A percentile compares a stretch with the other conserved stretches of the same genome.
Evolutionary conservation across 2,888 invertebrate genomes (phyloP).

Genomic region (Melanargia galathea): DNA sequence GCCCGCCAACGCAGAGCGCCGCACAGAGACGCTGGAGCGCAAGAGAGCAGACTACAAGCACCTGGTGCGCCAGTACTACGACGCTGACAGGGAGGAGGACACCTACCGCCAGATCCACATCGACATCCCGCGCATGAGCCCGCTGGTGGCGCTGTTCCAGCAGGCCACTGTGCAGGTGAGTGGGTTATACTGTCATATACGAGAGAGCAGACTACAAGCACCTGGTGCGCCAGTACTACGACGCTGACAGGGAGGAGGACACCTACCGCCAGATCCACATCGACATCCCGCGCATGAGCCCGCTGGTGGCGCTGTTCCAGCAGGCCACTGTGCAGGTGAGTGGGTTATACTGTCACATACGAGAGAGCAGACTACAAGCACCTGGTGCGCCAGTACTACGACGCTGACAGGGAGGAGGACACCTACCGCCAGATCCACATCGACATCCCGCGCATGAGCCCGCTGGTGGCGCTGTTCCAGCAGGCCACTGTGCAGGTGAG

Average conservation of each 20-base stretch:
- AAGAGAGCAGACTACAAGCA: constrained; percentile 98
- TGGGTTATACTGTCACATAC: too few species aligned
- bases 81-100: constrained; percentile 92
- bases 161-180: constrained; percentile 90
- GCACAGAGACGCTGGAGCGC: constrained; percentile 92
- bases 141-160: constrained; percentile 97
- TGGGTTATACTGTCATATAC: not conserved
- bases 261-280: not conserved
- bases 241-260: not conserved
- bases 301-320: not conserved
- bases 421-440: too few species aligned
- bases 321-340: constrained; percentile 1
- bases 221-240: too few species aligned
- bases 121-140: constrained; percentile 99
- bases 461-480: too few species aligned
- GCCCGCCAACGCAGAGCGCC: constrained; percentile 94
- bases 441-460: too few species aligned
- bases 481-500: too few species aligned
- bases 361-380: not conserved
- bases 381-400: not conserved
- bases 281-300: not conserved
- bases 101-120: constrained; percentile 97
- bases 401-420: too few species aligned
- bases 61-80: constrained; percentile 97
- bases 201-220: not conserved